Evolutionary conservation across 2,797 vertebrate genomes (phyloP).

Genomic region (Cichlasoma orientale): DNA sequence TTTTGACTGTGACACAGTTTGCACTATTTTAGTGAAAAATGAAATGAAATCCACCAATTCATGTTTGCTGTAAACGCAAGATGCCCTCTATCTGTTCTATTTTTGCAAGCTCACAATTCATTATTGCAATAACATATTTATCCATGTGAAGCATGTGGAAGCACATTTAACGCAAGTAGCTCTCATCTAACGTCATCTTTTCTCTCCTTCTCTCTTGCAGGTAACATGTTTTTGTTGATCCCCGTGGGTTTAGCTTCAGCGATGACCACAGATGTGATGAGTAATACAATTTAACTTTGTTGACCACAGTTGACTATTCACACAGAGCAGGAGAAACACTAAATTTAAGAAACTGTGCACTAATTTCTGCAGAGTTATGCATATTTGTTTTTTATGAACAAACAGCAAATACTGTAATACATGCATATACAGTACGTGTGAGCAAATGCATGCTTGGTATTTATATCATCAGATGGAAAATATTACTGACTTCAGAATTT

Average conservation of each 20-base stretch:
- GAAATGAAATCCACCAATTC: conserved; percentile 2
- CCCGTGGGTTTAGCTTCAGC: conserved; percentile 16
- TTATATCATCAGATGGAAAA: neutral
- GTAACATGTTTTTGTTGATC: conserved; percentile 70
- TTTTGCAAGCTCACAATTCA: neutral
- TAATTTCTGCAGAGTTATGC: neutral
- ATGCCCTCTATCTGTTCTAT: conserved; percentile 7
- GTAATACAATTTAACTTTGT: conserved; percentile 55
- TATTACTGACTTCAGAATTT: neutral
- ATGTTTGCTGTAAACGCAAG: conserved; percentile 23
- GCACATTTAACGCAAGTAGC: neutral
- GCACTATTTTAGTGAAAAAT: conserved; percentile 7
- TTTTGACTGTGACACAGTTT: conserved; percentile 12
- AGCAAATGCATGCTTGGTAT: neutral
- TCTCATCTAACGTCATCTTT: conserved; percentile 38
- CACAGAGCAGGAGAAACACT: neutral
- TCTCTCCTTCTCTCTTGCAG: conserved; percentile 69
- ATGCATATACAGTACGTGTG: neutral
- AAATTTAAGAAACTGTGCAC: conserved; percentile 5
- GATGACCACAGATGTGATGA: conserved; percentile 58
- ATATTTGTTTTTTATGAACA: neutral
- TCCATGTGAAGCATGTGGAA: neutral
- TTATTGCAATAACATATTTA: neutral
- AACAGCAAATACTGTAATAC: too few species aligned
- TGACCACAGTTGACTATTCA: conserved; percentile 18